Percentiles rank a stretch among this genome's conserved stretches.
Evolutionary conservation across 2,888 invertebrate genomes (phyloP).

Genomic region (Erebia aethiops): DNA sequence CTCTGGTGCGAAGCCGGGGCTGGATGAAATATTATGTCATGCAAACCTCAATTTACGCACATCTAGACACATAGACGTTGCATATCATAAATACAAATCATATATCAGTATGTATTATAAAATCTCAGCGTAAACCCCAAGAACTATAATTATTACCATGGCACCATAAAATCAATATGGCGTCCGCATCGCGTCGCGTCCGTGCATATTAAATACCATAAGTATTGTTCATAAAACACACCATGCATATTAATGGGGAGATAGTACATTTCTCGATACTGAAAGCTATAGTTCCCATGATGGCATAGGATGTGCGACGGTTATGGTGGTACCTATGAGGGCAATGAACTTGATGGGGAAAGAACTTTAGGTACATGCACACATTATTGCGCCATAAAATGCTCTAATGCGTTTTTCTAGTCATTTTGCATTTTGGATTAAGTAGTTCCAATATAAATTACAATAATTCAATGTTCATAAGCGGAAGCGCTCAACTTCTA

Average conservation of each 20-base stretch:
- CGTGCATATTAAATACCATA: conserved; percentile 54
- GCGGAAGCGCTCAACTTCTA: no score
- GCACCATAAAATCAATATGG: conserved; percentile 50
- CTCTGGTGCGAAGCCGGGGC: background rate
- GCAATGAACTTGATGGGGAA: conserved; percentile 20
- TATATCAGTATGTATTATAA: background rate
- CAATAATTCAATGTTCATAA: no score
- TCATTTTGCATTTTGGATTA: background rate
- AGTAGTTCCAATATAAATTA: background rate
- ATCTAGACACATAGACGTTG: background rate
- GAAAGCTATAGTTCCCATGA: conserved; percentile 55
- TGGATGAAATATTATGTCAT: background rate
- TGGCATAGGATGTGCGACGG: conserved; percentile 51
- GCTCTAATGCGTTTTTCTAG: background rate
- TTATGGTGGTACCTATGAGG: conserved; percentile 23
- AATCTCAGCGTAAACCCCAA: conserved; percentile 3
- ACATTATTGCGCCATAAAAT: background rate
- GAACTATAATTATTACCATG: conserved; percentile 31
- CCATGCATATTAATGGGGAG: conserved; percentile 60
- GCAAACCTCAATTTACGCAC: background rate
- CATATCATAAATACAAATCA: background rate
- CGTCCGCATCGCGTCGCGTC: conserved; percentile 46
- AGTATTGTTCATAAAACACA: conserved; percentile 57
- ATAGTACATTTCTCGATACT: conserved; percentile 56
- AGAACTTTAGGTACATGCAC: background rate